A percentile compares a stretch with the other conserved stretches of the same genome.
Evolutionary conservation across 2,888 invertebrate genomes (phyloP).

Genomic region (Scaptomyza polygonia): DNA sequence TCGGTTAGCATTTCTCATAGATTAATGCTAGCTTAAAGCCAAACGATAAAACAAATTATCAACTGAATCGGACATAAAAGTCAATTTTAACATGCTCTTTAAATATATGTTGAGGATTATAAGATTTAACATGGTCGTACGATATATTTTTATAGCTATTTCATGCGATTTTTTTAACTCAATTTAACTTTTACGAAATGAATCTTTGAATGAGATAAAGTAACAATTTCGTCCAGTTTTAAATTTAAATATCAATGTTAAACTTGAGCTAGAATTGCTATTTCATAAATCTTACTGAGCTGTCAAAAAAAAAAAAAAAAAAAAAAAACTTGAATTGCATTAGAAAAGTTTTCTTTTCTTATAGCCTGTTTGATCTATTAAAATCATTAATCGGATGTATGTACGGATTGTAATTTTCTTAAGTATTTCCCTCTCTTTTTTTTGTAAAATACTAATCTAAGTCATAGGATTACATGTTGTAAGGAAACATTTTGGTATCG

Average conservation of each 20-base stretch:
- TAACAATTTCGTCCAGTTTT: too few species aligned
- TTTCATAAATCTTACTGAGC: too few species aligned
- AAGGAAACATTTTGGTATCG: constrained; percentile 20
- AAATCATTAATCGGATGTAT: background rate
- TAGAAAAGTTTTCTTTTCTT: too few species aligned
- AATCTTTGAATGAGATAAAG: constrained; percentile 2
- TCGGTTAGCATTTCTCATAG: constrained; percentile 12
- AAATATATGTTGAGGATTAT: background rate
- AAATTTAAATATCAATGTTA: too few species aligned
- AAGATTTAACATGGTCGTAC: background rate
- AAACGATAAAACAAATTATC: constrained; percentile 27
- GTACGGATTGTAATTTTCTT: background rate
- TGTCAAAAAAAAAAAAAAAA: too few species aligned
- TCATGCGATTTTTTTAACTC: constrained; percentile 13
- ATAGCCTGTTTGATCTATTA: too few species aligned
- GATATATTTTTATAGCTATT: constrained; percentile 23
- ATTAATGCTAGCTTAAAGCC: constrained; percentile 15
- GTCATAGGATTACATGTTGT: background rate
- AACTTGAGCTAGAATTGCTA: too few species aligned
- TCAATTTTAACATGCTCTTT: constrained; percentile 10
- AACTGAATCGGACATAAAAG: constrained; percentile 23
- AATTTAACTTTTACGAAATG: constrained; percentile 22
- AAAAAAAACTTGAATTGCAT: too few species aligned
- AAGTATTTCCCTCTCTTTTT: background rate
- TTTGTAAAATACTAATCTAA: background rate